A percentile compares a stretch with the other conserved stretches of the same genome.
These are phyloP conservation scores for Campylomormyrus numenius DNA, from an alignment of 2,113 vertebrate genomes.

Conservation along the genomic window DNA sequence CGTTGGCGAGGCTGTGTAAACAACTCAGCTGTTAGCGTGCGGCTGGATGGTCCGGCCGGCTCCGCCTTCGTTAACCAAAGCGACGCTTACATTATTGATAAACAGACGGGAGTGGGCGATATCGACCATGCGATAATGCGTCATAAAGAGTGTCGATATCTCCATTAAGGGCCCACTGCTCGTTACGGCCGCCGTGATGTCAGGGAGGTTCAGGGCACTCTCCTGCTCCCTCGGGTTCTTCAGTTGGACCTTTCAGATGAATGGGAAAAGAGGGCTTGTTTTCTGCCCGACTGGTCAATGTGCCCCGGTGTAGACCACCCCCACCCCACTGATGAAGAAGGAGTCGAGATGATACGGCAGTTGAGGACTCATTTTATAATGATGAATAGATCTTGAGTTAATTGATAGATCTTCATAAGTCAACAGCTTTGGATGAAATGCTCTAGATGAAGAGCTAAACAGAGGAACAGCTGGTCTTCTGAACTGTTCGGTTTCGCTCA, in stretches of 20 bases:
- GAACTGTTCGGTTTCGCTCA: background rate
- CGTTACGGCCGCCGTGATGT: background rate
- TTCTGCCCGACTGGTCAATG: background rate
- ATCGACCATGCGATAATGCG: background rate
- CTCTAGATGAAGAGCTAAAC: background rate
- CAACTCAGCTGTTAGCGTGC: background rate
- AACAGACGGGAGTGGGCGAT: background rate
- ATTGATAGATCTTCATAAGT: background rate
- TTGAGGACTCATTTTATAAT: background rate
- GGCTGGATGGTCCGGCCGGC: background rate
- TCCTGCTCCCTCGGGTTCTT: background rate
- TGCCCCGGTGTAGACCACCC: background rate
- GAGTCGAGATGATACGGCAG: background rate
- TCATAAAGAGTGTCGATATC: conserved; percentile 5
- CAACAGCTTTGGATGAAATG: background rate
- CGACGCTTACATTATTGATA: background rate
- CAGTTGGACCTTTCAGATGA: background rate
- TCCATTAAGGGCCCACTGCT: background rate
- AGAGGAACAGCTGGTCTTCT: background rate
- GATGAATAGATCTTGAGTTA: background rate
- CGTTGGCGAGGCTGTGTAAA: background rate
- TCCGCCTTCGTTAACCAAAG: background rate
- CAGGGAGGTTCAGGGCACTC: background rate
- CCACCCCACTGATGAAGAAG: background rate
- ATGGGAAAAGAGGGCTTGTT: background rate